These are phyloP conservation scores for Hypotaenidia okinawae DNA, from an alignment of 2,797 vertebrate species.

Conservation along the genomic window DNA sequence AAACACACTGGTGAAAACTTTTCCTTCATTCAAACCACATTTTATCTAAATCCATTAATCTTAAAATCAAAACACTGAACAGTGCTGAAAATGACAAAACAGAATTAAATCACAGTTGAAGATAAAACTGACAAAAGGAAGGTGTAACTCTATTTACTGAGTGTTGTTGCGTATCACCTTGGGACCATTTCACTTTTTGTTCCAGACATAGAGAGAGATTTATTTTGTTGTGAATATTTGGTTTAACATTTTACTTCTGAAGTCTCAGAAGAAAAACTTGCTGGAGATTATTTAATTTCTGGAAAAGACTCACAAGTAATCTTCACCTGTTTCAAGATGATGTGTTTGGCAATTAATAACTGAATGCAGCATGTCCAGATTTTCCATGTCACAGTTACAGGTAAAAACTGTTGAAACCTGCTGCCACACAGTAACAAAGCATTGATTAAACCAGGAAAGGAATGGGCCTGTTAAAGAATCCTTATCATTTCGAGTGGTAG, in stretches of 20 bases:
- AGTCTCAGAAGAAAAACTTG: slow-evolving; percentile 13
- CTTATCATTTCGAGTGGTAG: neutral
- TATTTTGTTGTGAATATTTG: neutral
- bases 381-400: neutral
- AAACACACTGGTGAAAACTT: neutral
- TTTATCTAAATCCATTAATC: neutral
- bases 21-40: neutral
- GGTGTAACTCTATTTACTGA: neutral
- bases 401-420: neutral
- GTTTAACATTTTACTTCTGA: neutral
- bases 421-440: neutral
- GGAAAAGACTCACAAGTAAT: neutral
- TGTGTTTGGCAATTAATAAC: neutral
- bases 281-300: neutral
- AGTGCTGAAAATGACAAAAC: neutral
- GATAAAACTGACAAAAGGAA: neutral
- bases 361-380: neutral
- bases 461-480: neutral
- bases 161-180: neutral
- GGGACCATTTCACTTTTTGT: neutral
- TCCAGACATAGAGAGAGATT: neutral
- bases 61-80: neutral
- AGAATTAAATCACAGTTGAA: neutral
- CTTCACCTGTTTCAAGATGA: neutral
- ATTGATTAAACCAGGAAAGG: neutral